Percentiles rank a stretch among this genome's conserved stretches.
phyloP scores from a whole-genome alignment of 2,888 invertebrate genomes.

The Tetragonisca angustula region DNA sequence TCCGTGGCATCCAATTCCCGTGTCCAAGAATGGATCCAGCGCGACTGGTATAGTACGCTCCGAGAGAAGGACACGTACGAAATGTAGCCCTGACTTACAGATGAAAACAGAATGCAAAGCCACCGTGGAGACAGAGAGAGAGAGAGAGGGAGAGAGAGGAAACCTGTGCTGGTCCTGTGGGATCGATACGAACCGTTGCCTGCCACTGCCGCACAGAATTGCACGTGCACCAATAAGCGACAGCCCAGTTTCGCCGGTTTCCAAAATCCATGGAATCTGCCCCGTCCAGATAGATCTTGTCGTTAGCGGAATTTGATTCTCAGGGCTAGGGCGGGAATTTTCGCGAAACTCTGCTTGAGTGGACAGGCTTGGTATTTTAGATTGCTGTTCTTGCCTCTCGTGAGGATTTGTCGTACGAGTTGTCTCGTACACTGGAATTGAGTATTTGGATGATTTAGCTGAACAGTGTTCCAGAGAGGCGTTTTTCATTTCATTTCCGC shows the following conservation, averaged over 20 bases:
- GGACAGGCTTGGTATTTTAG: background rate
- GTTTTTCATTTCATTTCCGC: too few relatives aligned
- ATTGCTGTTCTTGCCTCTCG: background rate
- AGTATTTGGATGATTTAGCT: too few relatives aligned
- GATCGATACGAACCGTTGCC: slow-evolving; percentile 75
- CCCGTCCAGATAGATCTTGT: background rate
- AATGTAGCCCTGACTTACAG: slow-evolving; percentile 50
- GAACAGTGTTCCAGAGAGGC: too few relatives aligned
- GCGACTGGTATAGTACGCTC: background rate
- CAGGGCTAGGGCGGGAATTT: background rate
- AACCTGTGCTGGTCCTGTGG: slow-evolving; percentile 67
- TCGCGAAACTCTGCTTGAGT: background rate
- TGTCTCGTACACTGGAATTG: too few relatives aligned
- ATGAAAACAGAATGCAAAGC: slow-evolving; percentile 66
- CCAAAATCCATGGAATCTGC: slow-evolving; percentile 35
- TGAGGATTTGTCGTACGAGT: background rate
- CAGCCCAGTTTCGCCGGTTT: slow-evolving; percentile 38
- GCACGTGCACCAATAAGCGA: slow-evolving; percentile 62
- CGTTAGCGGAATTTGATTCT: background rate
- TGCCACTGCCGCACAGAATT: slow-evolving; percentile 59
- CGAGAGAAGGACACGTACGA: slow-evolving; percentile 8
- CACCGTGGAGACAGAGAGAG: slow-evolving; percentile 28
- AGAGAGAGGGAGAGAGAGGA: background rate
- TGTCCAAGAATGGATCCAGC: background rate
- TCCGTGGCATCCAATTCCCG: background rate